These are phyloP conservation scores for Brenthis ino DNA, from an alignment of 2,888 invertebrate species.

Conservation along the genomic window DNA sequence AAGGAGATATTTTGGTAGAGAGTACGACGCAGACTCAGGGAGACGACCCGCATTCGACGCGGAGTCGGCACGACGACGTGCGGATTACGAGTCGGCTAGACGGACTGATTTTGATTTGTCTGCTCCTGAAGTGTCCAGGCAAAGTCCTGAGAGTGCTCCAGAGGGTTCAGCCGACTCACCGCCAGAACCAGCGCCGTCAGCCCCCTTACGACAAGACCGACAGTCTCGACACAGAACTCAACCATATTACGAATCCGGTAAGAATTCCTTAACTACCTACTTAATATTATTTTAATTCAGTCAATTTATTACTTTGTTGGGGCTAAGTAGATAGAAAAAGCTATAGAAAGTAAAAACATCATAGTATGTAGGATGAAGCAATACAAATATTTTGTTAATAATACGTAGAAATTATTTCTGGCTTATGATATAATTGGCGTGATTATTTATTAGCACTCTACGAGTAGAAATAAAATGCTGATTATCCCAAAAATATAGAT, in stretches of 20 bases:
- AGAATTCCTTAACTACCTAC: slow-evolving; percentile 38
- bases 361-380: too few relatives aligned
- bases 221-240: slow-evolving; percentile 69
- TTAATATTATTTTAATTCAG: neutral
- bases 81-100: slow-evolving; percentile 77
- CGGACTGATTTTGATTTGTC: slow-evolving; percentile 76
- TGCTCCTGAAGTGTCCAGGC: slow-evolving; percentile 67
- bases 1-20: slow-evolving; percentile 59
- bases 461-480: too few relatives aligned
- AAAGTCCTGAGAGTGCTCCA: slow-evolving; percentile 76
- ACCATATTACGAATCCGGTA: slow-evolving; percentile 78
- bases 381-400: too few relatives aligned
- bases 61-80: slow-evolving; percentile 70
- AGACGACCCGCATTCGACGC: slow-evolving; percentile 70
- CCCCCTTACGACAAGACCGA: slow-evolving; percentile 68
- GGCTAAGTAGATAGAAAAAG: too few relatives aligned
- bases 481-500: too few relatives aligned
- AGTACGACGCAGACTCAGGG: slow-evolving; percentile 72
- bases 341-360: too few relatives aligned
- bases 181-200: slow-evolving; percentile 77
- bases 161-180: slow-evolving; percentile 75
- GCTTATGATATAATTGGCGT: too few relatives aligned
- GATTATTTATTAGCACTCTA: too few relatives aligned
- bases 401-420: too few relatives aligned
- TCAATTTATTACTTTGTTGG: neutral